Conservation (phyloP, 2,797 vertebrate species). For the Fistularia tabacaria region DNA sequence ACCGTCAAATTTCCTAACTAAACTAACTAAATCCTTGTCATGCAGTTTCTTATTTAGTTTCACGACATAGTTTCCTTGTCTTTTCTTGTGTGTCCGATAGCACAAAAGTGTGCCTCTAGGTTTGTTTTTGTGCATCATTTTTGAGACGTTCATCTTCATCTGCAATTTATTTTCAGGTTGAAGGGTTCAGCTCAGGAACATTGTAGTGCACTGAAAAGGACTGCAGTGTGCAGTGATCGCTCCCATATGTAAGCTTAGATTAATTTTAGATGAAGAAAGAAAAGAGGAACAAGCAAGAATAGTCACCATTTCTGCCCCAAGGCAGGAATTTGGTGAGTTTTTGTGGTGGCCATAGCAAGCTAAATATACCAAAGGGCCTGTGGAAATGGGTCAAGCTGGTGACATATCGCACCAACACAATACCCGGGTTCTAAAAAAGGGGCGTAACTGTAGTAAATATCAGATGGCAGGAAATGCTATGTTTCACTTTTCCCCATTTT, state of each 20-base stretch:
- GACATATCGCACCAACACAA: conserved; percentile 30
- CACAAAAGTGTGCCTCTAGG: background rate
- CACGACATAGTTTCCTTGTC: background rate
- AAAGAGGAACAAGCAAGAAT: conserved; percentile 1
- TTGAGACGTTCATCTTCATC: background rate
- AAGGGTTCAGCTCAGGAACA: too few relatives aligned
- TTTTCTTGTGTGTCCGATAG: background rate
- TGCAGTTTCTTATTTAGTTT: too few relatives aligned
- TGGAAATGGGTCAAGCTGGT: conserved; percentile 58
- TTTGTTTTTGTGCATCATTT: conserved; percentile 13
- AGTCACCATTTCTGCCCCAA: conserved; percentile 11
- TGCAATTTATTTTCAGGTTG: too few relatives aligned
- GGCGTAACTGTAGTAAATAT: conserved; percentile 3
- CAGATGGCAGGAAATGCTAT: background rate
- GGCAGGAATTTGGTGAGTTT: conserved; percentile 28
- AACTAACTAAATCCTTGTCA: conserved; percentile 9
- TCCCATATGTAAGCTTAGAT: conserved; percentile 1
- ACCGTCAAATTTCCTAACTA: background rate
- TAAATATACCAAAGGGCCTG: conserved; percentile 50
- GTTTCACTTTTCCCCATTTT: too few relatives aligned
- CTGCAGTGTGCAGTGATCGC: background rate
- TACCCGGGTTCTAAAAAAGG: conserved; percentile 20
- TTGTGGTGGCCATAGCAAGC: conserved; percentile 25
- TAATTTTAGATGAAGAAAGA: conserved; percentile 3
- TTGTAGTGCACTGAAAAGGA: background rate